Evolutionary conservation across 2,888 invertebrate species (phyloP).

Genomic region (Cotesia congregata): DNA sequence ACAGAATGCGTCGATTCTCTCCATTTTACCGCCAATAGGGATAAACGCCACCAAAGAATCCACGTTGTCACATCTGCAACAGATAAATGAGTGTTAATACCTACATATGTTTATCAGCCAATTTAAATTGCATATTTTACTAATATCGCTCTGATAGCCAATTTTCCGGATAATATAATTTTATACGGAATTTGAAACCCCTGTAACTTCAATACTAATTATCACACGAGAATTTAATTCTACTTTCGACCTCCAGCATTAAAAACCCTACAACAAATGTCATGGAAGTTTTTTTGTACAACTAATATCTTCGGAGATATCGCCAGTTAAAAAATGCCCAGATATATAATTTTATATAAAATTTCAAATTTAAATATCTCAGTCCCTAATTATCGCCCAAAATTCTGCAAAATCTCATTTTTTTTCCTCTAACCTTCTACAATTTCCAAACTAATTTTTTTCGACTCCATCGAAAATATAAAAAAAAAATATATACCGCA

Average conservation of each 20-base stretch:
- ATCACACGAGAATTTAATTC: neutral
- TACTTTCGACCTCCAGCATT: neutral
- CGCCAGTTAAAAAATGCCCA: no score
- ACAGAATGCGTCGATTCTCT: conserved; percentile 90
- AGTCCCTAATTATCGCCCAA: neutral
- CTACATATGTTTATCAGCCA: neutral
- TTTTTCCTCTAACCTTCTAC: neutral
- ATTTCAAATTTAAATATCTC: neutral
- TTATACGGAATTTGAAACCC: neutral
- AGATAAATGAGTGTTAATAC: conserved; percentile 23
- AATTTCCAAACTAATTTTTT: no score
- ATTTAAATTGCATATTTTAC: neutral
- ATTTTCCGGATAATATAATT: no score
- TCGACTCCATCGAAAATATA: no score
- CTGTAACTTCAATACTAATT: no score
- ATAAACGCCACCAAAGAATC: conserved; percentile 88
- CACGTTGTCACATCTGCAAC: conserved; percentile 81
- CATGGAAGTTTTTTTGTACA: no score
- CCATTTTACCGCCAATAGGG: conserved; percentile 85
- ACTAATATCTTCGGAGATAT: no score
- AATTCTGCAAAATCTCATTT: neutral
- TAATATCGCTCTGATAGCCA: no score
- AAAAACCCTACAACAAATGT: no score
- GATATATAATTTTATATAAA: no score
- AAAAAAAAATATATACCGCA: no score